These are phyloP conservation scores for Ornithorhynchus anatinus DNA, from an alignment of 2,113 vertebrate genomes.

Conservation along the genomic window DNA sequence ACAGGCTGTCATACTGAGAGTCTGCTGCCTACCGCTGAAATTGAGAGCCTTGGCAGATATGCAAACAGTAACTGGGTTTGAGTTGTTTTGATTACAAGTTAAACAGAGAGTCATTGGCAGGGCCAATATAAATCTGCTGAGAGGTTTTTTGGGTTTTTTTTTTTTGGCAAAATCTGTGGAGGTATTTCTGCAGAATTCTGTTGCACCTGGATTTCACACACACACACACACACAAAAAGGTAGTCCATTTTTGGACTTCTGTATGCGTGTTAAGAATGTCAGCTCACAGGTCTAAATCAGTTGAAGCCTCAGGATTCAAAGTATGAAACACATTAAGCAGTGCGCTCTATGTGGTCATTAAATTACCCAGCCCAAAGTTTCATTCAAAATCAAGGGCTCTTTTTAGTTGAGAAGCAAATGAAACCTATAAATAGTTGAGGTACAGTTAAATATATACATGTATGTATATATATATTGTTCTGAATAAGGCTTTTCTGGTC, in stretches of 20 bases:
- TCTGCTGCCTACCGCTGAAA: slow-evolving; percentile 80
- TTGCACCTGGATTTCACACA: slow-evolving; percentile 47
- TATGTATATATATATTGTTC: no score
- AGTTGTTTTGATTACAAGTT: slow-evolving; percentile 89
- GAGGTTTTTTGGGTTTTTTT: slow-evolving; percentile 45
- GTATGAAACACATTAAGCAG: background rate
- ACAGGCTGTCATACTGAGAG: slow-evolving; percentile 79
- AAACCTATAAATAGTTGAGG: background rate
- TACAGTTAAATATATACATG: no score
- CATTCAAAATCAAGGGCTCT: background rate
- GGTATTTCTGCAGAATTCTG: slow-evolving; percentile 50
- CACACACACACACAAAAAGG: background rate
- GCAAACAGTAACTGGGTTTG: slow-evolving; percentile 85
- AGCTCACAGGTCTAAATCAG: slow-evolving; percentile 6
- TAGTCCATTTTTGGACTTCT: slow-evolving; percentile 5
- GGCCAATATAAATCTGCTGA: slow-evolving; percentile 77
- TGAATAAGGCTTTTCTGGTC: no score
- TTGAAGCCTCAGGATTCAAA: slow-evolving; percentile 36
- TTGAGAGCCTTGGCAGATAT: slow-evolving; percentile 82
- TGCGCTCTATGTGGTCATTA: slow-evolving; percentile 19
- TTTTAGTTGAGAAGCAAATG: background rate
- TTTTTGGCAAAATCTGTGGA: slow-evolving; percentile 61
- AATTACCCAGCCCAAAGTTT: background rate
- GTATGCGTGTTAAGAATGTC: background rate
- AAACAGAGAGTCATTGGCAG: slow-evolving; percentile 82